Evolutionary conservation across 2,113 vertebrate genomes (phyloP).

Genomic region (Hassar affinis): DNA sequence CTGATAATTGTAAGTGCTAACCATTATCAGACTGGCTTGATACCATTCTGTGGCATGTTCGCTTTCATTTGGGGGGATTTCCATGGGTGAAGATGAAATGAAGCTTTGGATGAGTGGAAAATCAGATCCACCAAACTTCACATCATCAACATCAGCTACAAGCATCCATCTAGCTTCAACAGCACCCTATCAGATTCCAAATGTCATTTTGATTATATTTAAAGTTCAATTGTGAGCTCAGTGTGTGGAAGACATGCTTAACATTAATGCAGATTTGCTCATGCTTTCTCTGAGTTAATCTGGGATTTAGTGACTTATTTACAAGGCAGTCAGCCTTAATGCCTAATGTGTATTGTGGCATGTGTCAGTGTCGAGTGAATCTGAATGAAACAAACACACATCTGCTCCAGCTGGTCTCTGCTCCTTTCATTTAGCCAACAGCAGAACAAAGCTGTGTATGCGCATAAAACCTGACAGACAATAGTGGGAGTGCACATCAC

Average conservation of each 20-base stretch:
- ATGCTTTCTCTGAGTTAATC: neutral
- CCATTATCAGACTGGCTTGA: neutral
- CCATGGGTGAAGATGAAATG: constrained; percentile 23
- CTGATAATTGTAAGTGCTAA: neutral
- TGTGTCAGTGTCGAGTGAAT: neutral
- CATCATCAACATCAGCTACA: neutral
- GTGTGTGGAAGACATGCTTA: neutral
- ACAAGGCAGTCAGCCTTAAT: neutral
- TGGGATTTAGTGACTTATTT: neutral
- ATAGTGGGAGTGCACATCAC: neutral
- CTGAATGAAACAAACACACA: neutral
- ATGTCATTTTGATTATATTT: neutral
- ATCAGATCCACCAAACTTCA: constrained; percentile 20
- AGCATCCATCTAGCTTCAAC: neutral
- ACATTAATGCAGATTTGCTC: neutral
- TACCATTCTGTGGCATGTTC: neutral
- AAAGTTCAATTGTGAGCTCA: neutral
- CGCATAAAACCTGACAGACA: constrained; percentile 30
- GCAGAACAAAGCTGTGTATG: constrained; percentile 16
- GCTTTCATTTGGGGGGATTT: neutral
- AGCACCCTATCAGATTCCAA: neutral
- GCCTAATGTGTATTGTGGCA: neutral
- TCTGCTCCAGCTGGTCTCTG: constrained; percentile 35
- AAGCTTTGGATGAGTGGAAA: constrained; percentile 23
- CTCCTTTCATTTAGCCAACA: constrained; percentile 28